Evolutionary conservation across 1,140 invertebrate genomes (phyloP), one percentile per base, ranked within the genome.

Genomic region (Apis florea): DNA sequence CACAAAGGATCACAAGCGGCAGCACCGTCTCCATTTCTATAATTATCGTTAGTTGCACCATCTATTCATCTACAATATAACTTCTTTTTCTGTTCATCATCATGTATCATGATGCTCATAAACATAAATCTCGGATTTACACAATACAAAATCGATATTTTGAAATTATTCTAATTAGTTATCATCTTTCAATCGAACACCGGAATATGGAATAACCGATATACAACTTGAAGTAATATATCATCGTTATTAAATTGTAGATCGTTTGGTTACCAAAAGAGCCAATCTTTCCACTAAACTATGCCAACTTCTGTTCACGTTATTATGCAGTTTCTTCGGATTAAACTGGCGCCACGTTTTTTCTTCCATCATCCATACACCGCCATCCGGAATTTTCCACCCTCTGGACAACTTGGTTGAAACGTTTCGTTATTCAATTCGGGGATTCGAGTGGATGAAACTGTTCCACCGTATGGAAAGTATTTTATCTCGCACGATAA

Each of bases 201-300:
- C 12, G 15, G 11, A 67, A 47, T 40, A n/a, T 67, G 10, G 21
- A n/a, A 21, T 67, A 66, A 64, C 21, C 21, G 26, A 4, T 40
- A 6, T 49, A n/a, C 19, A 67, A 47, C 10, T 13, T n/a, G 3
- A 67, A n/a, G n/a, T 19, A 67, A 67, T 13, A 31, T 10, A 11
- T 31, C 21, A 8, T 68, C 21, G 66, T 51, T 51, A 68, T 21
- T 49, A 49, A 51, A 47, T 13, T 68, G 47, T 40, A 12, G 19
- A 13, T 40, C 9, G 13, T 49, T n/a, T 15, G n/a, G 31, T 31
- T 21, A 59, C 69, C 49, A 53, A 40, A 69, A 40, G n/a, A 79
- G 82, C 85, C 83, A 88, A 89, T 89, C 84, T 84, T 83, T 66
- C 40, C 19, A 19, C 64, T 13, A 47, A 66, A 87, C 74, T 84